These are phyloP conservation scores for Bos javanicus DNA, from an alignment of 2,113 vertebrate species.

Conservation along the genomic window DNA sequence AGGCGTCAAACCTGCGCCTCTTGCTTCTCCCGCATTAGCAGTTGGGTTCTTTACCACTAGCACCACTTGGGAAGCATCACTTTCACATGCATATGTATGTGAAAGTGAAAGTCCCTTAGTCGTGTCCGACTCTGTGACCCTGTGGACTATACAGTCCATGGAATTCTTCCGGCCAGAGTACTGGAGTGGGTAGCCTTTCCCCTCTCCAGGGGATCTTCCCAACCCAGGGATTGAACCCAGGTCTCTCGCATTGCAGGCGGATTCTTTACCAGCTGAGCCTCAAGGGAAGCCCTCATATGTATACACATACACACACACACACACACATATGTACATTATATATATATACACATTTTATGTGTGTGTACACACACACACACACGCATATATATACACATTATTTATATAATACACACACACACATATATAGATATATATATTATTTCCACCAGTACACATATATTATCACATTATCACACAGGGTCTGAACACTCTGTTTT, in stretches of 20 bases:
- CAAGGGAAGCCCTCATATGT: background rate
- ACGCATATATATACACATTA: too few relatives aligned
- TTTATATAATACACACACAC: accelerated
- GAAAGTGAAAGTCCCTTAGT: background rate
- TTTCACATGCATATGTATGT: background rate
- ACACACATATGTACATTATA: background rate
- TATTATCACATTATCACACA: background rate
- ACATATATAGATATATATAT: background rate
- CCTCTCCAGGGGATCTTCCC: background rate
- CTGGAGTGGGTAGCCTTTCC: background rate
- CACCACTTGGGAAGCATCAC: background rate
- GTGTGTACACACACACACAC: background rate
- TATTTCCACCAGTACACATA: background rate
- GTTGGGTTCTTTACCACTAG: background rate
- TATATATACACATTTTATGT: background rate
- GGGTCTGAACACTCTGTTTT: background rate
- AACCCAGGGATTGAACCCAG: background rate
- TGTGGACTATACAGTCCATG: background rate
- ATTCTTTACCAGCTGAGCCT: background rate
- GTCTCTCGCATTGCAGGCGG: background rate
- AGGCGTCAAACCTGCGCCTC: background rate
- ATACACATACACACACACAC: accelerated
- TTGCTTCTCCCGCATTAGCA: background rate
- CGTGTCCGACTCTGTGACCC: accelerated
- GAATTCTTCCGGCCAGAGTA: background rate